Percentiles rank a stretch among this genome's conserved stretches.
Conservation (phyloP, 2,888 invertebrate genomes). For the Heteropelma amictum region DNA sequence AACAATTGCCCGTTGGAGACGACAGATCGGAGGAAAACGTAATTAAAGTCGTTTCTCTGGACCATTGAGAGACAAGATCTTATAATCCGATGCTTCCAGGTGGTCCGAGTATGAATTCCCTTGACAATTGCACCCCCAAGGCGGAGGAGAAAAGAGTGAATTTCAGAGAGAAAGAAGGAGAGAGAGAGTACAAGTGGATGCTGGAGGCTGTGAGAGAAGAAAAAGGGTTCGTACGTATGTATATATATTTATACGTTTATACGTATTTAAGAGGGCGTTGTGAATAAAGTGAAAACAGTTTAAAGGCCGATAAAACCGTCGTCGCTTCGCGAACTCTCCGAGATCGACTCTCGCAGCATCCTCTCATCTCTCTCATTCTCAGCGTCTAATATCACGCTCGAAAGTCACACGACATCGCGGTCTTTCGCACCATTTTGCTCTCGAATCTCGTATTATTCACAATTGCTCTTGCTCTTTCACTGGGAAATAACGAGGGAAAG, state of each 20-base stretch:
- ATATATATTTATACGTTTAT: background rate
- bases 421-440: constrained; percentile 40
- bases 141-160: background rate
- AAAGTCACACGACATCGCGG: constrained; percentile 40
- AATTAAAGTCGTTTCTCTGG: constrained; percentile 12
- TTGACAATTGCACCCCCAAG: constrained; percentile 18
- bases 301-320: constrained; percentile 72
- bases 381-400: constrained; percentile 26
- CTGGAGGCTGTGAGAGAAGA: constrained; percentile 15
- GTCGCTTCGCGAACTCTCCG: constrained; percentile 56
- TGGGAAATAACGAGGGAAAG: background rate
- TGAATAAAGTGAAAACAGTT: constrained; percentile 71
- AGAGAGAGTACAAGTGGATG: background rate
- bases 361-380: constrained; percentile 30
- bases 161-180: background rate
- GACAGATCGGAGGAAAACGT: background rate
- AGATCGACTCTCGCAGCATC: constrained; percentile 58
- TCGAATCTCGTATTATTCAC: constrained; percentile 32
- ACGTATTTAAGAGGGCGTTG: constrained; percentile 42
- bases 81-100: constrained; percentile 45
- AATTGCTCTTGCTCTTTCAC: background rate
- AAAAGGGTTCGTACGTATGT: constrained; percentile 9
- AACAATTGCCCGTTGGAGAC: no score
- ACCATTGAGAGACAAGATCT: background rate
- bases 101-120: constrained; percentile 43